These are phyloP conservation scores for Anguilla marmorata DNA, from an alignment of 2,797 vertebrate species.

Conservation along the genomic window DNA sequence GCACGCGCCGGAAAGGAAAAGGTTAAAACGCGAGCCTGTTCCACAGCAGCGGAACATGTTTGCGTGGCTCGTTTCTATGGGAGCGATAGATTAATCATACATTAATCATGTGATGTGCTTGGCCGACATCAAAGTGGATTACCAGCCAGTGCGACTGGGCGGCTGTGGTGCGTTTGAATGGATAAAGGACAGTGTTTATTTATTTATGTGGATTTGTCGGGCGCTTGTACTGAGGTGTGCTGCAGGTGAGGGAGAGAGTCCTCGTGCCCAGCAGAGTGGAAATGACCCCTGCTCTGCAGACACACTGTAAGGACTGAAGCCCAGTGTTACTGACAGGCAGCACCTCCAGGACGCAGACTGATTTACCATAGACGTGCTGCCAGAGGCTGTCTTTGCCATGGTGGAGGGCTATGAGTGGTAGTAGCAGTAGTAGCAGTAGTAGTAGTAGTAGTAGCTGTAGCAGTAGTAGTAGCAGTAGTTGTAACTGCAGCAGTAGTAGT, in stretches of 20 bases:
- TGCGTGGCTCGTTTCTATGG: neutral
- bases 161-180: neutral
- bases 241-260: neutral
- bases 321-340: neutral
- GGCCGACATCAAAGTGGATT: neutral
- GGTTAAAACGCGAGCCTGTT: neutral
- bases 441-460: too few species aligned
- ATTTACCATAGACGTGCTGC: neutral
- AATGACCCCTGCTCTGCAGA: neutral
- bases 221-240: neutral
- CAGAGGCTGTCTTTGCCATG: neutral
- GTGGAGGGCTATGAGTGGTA: neutral
- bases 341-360: neutral
- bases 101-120: neutral
- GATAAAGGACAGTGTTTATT: neutral
- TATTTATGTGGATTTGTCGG: neutral
- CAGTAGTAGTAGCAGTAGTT: too few species aligned
- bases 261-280: neutral
- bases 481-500: neutral
- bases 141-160: neutral
- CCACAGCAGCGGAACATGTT: neutral
- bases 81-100: neutral
- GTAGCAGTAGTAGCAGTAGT: neutral
- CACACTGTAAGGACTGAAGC: neutral
- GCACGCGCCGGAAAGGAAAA: neutral